Conservation (phyloP, 2,113 vertebrate genomes). For the Trochalopteron elliotii region DNA sequence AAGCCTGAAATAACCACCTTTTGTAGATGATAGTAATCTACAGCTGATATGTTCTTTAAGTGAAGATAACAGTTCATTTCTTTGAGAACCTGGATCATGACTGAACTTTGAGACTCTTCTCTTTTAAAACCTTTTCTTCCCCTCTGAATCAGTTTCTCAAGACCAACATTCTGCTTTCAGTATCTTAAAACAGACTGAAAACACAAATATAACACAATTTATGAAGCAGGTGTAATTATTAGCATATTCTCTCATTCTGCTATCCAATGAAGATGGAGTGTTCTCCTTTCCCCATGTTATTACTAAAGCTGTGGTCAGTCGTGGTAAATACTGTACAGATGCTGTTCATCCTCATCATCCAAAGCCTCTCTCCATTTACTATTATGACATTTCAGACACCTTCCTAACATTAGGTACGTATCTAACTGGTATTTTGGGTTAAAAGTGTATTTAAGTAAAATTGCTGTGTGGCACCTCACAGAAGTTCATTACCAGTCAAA, state of each 20-base stretch:
- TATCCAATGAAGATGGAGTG: neutral
- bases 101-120: neutral
- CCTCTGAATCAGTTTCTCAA: neutral
- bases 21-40: neutral
- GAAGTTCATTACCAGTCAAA: neutral
- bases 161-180: neutral
- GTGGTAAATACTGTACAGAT: neutral
- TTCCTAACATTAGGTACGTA: neutral
- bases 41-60: neutral
- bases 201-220: neutral
- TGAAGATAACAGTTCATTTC: neutral
- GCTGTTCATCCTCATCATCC: neutral
- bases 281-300: neutral
- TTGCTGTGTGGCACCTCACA: neutral
- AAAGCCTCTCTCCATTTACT: neutral
- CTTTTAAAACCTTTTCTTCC: neutral
- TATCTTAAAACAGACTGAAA: neutral
- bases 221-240: neutral
- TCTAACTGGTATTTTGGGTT: neutral
- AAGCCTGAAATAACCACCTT: neutral
- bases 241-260: neutral
- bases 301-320: neutral
- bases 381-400: neutral
- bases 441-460: neutral
- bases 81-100: neutral